Percentiles rank a stretch among this genome's conserved stretches.
phyloP scores from a whole-genome alignment of 1,140 invertebrate species.

The Leptopilina boulardi region DNA sequence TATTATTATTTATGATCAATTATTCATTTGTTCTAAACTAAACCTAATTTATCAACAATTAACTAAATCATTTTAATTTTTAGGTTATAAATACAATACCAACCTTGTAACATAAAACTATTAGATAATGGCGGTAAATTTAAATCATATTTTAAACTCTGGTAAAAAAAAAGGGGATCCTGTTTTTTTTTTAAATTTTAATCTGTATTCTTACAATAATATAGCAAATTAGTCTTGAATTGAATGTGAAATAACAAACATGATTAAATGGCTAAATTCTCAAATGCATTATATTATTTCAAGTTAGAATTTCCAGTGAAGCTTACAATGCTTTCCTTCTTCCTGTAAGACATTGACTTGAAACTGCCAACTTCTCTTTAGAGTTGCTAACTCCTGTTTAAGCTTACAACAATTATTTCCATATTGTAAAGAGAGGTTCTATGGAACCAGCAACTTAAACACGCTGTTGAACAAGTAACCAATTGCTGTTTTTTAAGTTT shows the following conservation, averaged over 20 bases:
- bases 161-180: too few relatives aligned
- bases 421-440: neutral
- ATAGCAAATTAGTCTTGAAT: neutral
- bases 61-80: too few relatives aligned
- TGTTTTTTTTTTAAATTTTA: too few relatives aligned
- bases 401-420: conserved; percentile 17
- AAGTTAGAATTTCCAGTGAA: neutral
- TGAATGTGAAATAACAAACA: neutral
- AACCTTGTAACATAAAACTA: too few relatives aligned
- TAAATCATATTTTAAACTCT: too few relatives aligned
- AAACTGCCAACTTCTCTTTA: neutral
- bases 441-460: conserved; percentile 1
- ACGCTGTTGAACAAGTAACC: neutral
- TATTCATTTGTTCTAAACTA: too few relatives aligned
- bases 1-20: neutral
- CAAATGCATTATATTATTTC: conserved; percentile 18
- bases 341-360: neutral
- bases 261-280: neutral
- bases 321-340: conserved; percentile 17
- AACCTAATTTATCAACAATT: too few relatives aligned
- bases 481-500: neutral
- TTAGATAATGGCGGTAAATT: too few relatives aligned
- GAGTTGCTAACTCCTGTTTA: conserved; percentile 16
- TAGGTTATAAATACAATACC: too few relatives aligned
- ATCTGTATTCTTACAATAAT: too few relatives aligned